Base-by-base conservation (phyloP, 2,888 invertebrate species). In the Campaea margaritaria region DNA sequence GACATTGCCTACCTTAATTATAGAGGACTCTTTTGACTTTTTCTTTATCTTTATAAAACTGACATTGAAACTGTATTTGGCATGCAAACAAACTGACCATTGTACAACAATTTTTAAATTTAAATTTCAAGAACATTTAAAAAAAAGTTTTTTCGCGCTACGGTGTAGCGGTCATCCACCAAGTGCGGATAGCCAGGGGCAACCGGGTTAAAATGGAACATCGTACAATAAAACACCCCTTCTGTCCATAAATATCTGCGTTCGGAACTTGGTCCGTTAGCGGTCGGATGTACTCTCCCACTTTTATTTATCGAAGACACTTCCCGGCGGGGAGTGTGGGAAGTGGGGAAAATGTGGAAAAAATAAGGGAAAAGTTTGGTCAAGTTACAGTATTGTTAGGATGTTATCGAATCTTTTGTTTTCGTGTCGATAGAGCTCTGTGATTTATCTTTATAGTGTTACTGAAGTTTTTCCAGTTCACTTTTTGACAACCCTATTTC, bases 191-290 rank as follows among this genome's bases (percentile, higher is more conserved):
- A 74, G 89, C 91, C 90, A 79, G 85, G 83, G 89, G 91, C 91
- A 84, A 91, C 83, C 85, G 86, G 90, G 90, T 87, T 91, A 91
- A 90, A 91, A 86, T 85, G 86, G 87, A 83, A 83, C 86, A 86
- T 74, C 42, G 79, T 69, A 85, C 87, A 80, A 91, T 91, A 91
- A 91, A 91, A 82, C 89, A 91, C 84, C 91, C 91, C 89, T 87
- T 84, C 85, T 87, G 85, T 84, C 88, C 89, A 91, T 92, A 92
- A 91, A 91, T 91, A 91, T 90, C 87, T 84, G 68, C 69, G 85
- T 89, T 89, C 89, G 90, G 91, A 91, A 91, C 87, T 88, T 82
- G 87, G 81, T 87, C 90, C 86, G 91, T 91, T 91, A 89, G 91
- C 85, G 91, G 91, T 89, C 85, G 87, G 85, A 83, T 84, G 81